These are phyloP conservation scores for Ceyx cyanopectus DNA, from an alignment of 2,113 vertebrate species.

Conservation along the genomic window DNA sequence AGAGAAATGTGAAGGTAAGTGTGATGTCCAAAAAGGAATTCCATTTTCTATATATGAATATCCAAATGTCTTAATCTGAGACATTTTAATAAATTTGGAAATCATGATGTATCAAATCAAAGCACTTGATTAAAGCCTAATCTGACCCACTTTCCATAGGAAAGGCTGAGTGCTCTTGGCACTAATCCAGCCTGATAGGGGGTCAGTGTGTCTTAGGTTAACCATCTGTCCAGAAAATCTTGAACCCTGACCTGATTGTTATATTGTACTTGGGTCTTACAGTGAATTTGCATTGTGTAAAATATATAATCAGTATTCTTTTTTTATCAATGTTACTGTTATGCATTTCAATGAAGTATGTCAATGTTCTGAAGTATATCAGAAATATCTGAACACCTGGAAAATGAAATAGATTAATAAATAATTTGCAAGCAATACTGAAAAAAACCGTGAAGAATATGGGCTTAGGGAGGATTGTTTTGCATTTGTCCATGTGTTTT, in stretches of 20 bases:
- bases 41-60: not conserved
- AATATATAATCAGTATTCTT: not conserved
- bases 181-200: conserved; percentile 70
- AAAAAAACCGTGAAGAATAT: not conserved
- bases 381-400: not conserved
- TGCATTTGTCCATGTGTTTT: not conserved
- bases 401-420: not conserved
- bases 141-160: conserved; percentile 52
- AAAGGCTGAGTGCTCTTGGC: conserved; percentile 61
- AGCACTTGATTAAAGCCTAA: conserved; percentile 63
- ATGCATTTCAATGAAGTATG: not conserved
- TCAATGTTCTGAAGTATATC: not conserved
- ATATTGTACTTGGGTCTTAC: conserved; percentile 7
- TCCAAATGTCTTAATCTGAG: not conserved
- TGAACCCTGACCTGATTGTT: conserved; percentile 64
- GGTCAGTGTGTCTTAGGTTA: conserved; percentile 74
- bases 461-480: not conserved
- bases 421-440: not conserved
- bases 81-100: conserved; percentile 50
- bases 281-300: conserved; percentile 11
- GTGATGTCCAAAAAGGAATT: not conserved
- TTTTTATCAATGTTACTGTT: not conserved
- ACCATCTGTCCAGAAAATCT: conserved; percentile 76
- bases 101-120: conserved; percentile 56
- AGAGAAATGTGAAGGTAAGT: conserved; percentile 96